A percentile compares a stretch with the other conserved stretches of the same genome.
These are phyloP conservation scores for Alentia gelatinosa DNA, from an alignment of 2,888 invertebrate genomes.

Conservation along the genomic window DNA sequence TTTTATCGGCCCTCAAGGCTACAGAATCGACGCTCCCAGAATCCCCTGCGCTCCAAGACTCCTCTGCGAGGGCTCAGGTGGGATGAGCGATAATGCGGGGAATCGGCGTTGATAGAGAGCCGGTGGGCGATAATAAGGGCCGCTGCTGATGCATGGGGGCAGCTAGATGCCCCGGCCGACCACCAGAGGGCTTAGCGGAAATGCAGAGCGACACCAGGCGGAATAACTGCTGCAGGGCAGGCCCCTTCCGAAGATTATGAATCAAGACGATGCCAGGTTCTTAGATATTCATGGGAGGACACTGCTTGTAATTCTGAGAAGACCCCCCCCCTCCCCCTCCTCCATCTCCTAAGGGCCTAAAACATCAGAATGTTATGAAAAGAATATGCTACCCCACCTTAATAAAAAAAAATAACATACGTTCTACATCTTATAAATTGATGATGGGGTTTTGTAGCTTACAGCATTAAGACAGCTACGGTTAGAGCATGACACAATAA, in stretches of 20 bases:
- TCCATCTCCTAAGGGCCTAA: neutral
- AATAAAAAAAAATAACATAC: neutral
- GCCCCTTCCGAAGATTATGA: neutral
- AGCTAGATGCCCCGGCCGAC: neutral
- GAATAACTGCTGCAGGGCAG: neutral
- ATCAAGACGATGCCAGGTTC: neutral
- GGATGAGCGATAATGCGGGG: constrained; percentile 18
- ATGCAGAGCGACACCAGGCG: neutral
- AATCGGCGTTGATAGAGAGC: constrained; percentile 33
- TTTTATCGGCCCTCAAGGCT: constrained; percentile 7
- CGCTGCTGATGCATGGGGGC: neutral
- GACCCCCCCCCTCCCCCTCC: too few species aligned
- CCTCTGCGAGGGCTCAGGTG: neutral
- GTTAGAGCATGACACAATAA: too few species aligned
- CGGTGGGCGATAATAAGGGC: constrained; percentile 15
- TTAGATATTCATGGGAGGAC: neutral
- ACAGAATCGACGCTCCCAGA: neutral
- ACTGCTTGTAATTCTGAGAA: neutral
- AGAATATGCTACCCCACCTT: neutral
- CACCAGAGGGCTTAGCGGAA: neutral
- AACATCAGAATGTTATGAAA: neutral
- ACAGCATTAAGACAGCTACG: too few species aligned
- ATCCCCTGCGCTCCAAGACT: neutral
- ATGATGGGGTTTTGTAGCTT: neutral
- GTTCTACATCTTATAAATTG: neutral